Conservation (phyloP, 2,113 vertebrate genomes). For the Stegastes partitus region DNA sequence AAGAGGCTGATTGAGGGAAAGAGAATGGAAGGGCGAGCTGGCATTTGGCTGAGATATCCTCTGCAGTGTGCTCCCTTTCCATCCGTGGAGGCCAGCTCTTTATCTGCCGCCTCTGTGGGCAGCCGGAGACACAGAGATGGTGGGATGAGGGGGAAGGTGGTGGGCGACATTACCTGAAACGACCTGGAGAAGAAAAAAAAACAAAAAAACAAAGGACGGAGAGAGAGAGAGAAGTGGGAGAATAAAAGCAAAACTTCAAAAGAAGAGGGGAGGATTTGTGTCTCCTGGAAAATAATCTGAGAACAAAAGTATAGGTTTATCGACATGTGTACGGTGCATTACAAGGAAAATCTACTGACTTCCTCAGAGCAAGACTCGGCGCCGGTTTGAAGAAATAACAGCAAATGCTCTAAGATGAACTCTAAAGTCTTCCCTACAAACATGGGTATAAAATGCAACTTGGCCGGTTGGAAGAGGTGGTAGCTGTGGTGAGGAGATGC, state of each 20-base stretch:
- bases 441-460: no score
- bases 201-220: not conserved
- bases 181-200: not conserved
- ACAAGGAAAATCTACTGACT: not conserved
- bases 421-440: no score
- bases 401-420: no score
- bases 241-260: not conserved
- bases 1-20: conserved; percentile 26
- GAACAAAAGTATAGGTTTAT: not conserved
- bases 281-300: not conserved
- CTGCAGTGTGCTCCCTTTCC: conserved; percentile 39
- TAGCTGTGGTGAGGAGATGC: no score
- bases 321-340: not conserved
- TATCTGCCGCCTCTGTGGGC: conserved; percentile 46
- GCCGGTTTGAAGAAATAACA: no score
- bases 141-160: not conserved
- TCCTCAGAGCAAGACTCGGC: not conserved
- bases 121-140: not conserved
- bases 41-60: conserved; percentile 41
- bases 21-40: conserved; percentile 38
- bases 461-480: no score
- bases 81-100: conserved; percentile 44
- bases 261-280: not conserved
- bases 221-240: not conserved
- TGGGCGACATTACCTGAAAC: not conserved